Evolutionary conservation across 2,888 invertebrate species (phyloP).

Genomic region (Standfussiana lucernea): DNA sequence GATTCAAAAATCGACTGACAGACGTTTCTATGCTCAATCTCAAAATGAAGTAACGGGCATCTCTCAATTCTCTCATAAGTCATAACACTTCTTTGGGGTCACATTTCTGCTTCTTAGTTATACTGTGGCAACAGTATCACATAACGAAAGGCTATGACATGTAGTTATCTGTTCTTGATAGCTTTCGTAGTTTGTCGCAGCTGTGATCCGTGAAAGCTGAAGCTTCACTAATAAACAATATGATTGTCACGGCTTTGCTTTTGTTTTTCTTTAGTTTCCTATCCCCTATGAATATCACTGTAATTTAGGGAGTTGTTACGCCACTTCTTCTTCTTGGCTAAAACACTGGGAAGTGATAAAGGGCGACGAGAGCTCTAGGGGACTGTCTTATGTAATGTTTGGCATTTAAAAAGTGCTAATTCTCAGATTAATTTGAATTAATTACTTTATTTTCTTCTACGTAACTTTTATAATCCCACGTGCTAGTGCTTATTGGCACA

Average conservation of each 20-base stretch:
- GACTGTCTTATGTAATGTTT: neutral
- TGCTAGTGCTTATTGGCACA: neutral
- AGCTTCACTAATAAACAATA: constrained; percentile 9
- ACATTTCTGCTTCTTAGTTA: constrained; percentile 9
- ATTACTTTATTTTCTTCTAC: neutral
- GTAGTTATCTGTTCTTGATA: neutral
- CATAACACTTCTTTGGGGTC: constrained; percentile 19
- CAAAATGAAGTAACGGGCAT: neutral
- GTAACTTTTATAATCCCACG: constrained; percentile 12
- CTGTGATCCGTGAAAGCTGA: constrained; percentile 16
- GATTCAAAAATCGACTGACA: constrained; percentile 12
- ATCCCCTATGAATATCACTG: neutral
- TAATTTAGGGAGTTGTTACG: neutral
- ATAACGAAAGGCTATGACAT: constrained; percentile 7
- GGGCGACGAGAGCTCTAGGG: neutral
- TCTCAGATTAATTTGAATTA: neutral
- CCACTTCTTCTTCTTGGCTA: neutral
- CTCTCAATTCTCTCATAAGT: constrained; percentile 1
- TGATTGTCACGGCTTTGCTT: neutral
- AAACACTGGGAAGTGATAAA: neutral
- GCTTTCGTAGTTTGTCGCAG: constrained; percentile 15
- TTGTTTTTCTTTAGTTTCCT: neutral
- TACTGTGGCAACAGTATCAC: constrained; percentile 4
- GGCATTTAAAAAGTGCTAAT: neutral
- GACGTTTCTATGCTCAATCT: neutral